phyloP scores from a whole-genome alignment of 2,797 vertebrate genomes.

The Chrysolophus pictus region DNA sequence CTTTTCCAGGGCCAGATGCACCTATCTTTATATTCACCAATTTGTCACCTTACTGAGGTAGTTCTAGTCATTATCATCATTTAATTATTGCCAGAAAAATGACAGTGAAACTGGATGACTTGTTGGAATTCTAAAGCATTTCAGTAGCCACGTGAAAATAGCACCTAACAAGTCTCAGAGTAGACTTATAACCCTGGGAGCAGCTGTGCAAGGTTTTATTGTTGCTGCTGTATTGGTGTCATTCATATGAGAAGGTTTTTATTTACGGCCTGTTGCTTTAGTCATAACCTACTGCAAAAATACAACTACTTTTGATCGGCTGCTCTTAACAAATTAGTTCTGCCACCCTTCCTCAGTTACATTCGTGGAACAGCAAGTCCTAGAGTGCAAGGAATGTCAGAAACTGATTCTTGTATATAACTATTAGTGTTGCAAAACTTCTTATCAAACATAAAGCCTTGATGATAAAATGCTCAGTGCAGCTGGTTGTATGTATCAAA shows the following conservation, averaged over 20 bases:
- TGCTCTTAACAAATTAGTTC: neutral
- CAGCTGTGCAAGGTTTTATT: neutral
- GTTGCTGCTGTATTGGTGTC: neutral
- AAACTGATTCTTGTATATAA: neutral
- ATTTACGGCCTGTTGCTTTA: neutral
- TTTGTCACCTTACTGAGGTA: neutral
- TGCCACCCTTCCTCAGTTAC: neutral
- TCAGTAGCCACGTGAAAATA: neutral
- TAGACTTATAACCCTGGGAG: fast-evolving
- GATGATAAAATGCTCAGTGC: neutral
- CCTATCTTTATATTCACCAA: neutral
- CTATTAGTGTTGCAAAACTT: neutral
- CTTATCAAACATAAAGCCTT: neutral
- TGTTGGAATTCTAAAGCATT: neutral
- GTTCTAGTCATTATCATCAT: neutral
- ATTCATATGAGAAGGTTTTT: neutral
- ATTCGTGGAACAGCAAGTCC: fast-evolving
- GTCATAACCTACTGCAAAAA: neutral
- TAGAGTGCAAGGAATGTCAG: neutral
- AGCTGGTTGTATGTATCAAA: neutral
- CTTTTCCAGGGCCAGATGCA: neutral
- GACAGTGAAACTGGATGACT: neutral
- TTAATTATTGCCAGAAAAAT: neutral
- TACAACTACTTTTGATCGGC: neutral
- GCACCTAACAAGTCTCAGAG: neutral